Evolutionary conservation across 1,140 invertebrate species (phyloP), one percentile per base, ranked within the genome.

Genomic region (Metaphire vulgaris): DNA sequence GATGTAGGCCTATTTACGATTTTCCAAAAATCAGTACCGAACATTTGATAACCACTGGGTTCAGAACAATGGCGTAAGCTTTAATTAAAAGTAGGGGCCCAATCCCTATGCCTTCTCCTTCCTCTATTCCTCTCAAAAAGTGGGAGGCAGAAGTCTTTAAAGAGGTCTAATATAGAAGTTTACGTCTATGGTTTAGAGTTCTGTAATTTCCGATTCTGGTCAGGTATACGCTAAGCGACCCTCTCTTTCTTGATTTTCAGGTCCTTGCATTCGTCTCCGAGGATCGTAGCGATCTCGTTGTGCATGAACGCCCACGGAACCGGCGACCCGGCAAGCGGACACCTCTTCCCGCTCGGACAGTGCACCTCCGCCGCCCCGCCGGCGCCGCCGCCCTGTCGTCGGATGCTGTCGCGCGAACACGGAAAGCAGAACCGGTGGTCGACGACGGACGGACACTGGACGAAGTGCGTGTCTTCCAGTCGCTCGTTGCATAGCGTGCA

Each of bases 261-360:
- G 41, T 56, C 41, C 41, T 56, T 56, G 41, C 41, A 56, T 56
- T 56, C 41, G 6, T 56, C 94, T 33, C 95, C 96, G 66, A 99
- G 89, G 81, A 99, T 99, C 33, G 96, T 98, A 21, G 94, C 93
- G 79, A 99, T 99, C 88, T 99, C 97, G 69, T 92, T 93, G 87
- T 97, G 95, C 97, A 99, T 99, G 86, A 99, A 99, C 33, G 97
- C 97, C 97, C 97, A 99, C 28, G 97, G 97, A 79, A 99, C 95
- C 77, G 91, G 93, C 74, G 95, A 97, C 82, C 97, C 97, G 6
- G 95, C 93, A 84, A 99, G 87, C n/a, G 96, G 97, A 77, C 88
- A 89, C 79, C 87, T 88, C 74, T 88, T 87, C 30, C 86, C 87
- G 75, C 87, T 88, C 1, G 88, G 88, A 76, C 88, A 88, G 79